A percentile compares a stretch with the other conserved stretches of the same genome.
These are phyloP conservation scores for Mylabris phalerata DNA, from an alignment of 1,140 invertebrate species.

Conservation along the genomic window DNA sequence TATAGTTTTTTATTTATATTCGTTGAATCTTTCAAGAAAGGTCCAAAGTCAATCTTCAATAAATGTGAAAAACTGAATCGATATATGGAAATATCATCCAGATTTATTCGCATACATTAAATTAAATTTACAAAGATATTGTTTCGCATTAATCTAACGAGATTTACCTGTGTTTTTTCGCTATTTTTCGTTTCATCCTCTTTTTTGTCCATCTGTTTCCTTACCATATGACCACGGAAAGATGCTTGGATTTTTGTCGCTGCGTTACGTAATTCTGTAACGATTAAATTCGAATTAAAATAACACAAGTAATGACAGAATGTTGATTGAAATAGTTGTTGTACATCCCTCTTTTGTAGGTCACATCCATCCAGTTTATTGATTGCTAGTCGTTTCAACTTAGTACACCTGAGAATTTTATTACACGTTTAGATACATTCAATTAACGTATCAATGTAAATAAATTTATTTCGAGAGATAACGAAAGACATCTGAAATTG, in stretches of 20 bases:
- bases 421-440: too few relatives aligned
- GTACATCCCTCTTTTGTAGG: conserved; percentile 13
- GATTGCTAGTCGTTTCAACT: conserved; percentile 8
- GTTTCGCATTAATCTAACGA: too few relatives aligned
- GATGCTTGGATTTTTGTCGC: conserved; percentile 90
- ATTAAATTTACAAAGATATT: too few relatives aligned
- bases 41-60: too few relatives aligned
- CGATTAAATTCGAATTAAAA: conserved; percentile 9
- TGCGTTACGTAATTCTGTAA: conserved; percentile 75
- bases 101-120: background rate
- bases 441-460: too few relatives aligned
- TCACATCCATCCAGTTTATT: conserved; percentile 14
- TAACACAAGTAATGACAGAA: background rate
- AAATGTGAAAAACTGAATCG: too few relatives aligned
- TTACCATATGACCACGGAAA: conserved; percentile 83
- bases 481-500: too few relatives aligned
- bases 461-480: too few relatives aligned
- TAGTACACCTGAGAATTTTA: conserved; percentile 9
- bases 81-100: too few relatives aligned
- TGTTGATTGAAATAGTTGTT: background rate
- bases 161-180: conserved; percentile 46
- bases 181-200: conserved; percentile 41
- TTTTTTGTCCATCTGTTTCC: conserved; percentile 59
- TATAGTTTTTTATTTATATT: too few relatives aligned
- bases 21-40: too few relatives aligned